Evolutionary conservation across 64 coral and sea anemone species (phyloP).

Genomic region (Dendrophyllia cribrosa): DNA sequence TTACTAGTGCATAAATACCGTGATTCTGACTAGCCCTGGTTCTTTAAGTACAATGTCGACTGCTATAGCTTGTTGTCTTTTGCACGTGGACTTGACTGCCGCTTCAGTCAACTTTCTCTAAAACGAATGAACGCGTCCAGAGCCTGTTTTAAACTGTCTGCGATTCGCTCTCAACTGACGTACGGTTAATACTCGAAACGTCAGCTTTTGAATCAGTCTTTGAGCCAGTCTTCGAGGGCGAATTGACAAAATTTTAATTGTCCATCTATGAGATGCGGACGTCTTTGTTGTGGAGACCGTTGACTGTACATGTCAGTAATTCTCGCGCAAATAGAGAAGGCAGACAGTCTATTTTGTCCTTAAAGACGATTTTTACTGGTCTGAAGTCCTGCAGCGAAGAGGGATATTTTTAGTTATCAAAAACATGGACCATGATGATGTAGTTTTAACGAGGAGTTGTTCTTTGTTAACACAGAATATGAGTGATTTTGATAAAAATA

Average conservation of each 20-base stretch:
- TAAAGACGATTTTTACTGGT: too few species aligned
- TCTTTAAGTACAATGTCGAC: not conserved
- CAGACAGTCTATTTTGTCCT: not conserved
- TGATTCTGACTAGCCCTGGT: not conserved
- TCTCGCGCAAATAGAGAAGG: not conserved
- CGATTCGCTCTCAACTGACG: too few species aligned
- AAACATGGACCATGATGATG: not conserved
- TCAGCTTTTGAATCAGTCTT: too few species aligned
- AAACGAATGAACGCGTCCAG: too few species aligned
- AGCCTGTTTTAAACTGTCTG: too few species aligned
- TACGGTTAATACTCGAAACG: too few species aligned
- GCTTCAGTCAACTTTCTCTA: too few species aligned
- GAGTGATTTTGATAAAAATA: not conserved
- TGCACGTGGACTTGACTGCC: not conserved
- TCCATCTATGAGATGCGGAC: too few species aligned
- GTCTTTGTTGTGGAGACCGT: too few species aligned
- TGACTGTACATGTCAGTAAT: not conserved
- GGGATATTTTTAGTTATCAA: not conserved
- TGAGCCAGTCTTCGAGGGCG: too few species aligned
- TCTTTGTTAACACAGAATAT: not conserved
- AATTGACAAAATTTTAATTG: too few species aligned
- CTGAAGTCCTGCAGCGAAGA: too few species aligned
- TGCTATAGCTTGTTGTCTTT: conserved; percentile 1
- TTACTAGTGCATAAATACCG: not conserved
- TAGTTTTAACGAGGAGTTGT: not conserved